Conservation (phyloP, 2,888 invertebrate species). For the Scelioninae gen. 2 region DNA sequence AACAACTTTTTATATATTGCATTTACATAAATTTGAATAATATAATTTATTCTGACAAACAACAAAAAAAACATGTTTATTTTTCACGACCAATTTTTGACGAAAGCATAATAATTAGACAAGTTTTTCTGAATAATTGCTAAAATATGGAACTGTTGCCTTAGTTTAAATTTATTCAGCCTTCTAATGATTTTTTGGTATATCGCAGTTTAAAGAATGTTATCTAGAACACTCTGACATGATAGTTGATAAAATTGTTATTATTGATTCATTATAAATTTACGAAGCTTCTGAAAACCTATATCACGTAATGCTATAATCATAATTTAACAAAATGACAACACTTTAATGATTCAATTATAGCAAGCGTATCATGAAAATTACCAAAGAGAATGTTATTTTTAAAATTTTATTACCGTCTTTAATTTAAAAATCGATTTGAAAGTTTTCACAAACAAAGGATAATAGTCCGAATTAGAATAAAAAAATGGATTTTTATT, state of each 20-base stretch:
- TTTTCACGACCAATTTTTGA: not conserved
- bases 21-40: too few relatives aligned
- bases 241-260: slow-evolving; percentile 43
- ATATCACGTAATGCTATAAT: not conserved
- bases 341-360: slow-evolving; percentile 2
- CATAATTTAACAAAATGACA: slow-evolving; percentile 1
- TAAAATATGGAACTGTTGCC: not conserved
- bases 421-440: not conserved
- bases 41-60: too few relatives aligned
- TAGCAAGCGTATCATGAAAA: too few relatives aligned
- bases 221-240: slow-evolving; percentile 35
- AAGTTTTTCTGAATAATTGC: not conserved
- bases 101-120: not conserved
- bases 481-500: not conserved
- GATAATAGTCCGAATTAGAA: not conserved
- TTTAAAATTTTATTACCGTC: too few relatives aligned
- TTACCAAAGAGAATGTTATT: too few relatives aligned
- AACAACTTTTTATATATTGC: too few relatives aligned
- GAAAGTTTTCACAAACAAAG: not conserved
- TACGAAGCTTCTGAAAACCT: not conserved
- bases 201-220: slow-evolving; percentile 27
- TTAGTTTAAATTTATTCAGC: slow-evolving; percentile 11
- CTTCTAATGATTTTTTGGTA: slow-evolving; percentile 11
- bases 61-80: not conserved
- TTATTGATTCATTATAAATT: slow-evolving; percentile 27